Base-by-base conservation (phyloP, 2,888 invertebrate species). In the Platycheirus rosarum region DNA sequence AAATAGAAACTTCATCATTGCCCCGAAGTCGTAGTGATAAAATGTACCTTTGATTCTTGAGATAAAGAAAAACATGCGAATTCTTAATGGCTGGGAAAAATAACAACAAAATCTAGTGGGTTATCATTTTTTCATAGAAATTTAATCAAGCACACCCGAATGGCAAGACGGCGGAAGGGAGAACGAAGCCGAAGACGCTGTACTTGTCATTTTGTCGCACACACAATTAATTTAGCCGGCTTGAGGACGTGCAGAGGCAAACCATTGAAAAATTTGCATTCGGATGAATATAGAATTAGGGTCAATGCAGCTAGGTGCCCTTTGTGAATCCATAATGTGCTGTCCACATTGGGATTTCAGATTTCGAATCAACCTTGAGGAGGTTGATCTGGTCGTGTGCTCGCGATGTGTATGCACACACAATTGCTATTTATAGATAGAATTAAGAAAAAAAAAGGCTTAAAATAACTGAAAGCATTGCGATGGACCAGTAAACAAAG, bases 231-330 rank as follows among this genome's bases (percentile, higher is more conserved):
- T 14, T 35, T 69, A 48, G 55, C 76, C 70, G 69, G 44, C 18
- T 49, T 6, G 37, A 23, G 37, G 55, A 13, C n/a, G 13, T 37
- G 20, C 37, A 40, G 37, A 40, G 37, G 11, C 48, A 57, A 14
- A 37, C 63, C 42, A 49, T 53, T 8, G 42, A 18, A 16, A 29
- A 20, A 75, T 77, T 82, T 71, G 66, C 71, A 77, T 77, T 77
- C 57, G 35, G 37, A 71, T 77, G 77, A 77, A 82, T 82, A 53
- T 66, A 48, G 55, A 82, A 82, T 82, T 68, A 68, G 68, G 82
- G 82, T 82, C 82, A 82, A 82, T 82, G 82, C 82, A 73, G 70
- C 71, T 37, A 7, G 11, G 14, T 82, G 82, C 76, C 82, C 82
- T 77, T 77, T 68, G 48, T 26, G 71, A 71, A 77, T 82, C 77